These are phyloP conservation scores for Callorhinus ursinus DNA, from an alignment of 2,113 vertebrate genomes.

Conservation along the genomic window DNA sequence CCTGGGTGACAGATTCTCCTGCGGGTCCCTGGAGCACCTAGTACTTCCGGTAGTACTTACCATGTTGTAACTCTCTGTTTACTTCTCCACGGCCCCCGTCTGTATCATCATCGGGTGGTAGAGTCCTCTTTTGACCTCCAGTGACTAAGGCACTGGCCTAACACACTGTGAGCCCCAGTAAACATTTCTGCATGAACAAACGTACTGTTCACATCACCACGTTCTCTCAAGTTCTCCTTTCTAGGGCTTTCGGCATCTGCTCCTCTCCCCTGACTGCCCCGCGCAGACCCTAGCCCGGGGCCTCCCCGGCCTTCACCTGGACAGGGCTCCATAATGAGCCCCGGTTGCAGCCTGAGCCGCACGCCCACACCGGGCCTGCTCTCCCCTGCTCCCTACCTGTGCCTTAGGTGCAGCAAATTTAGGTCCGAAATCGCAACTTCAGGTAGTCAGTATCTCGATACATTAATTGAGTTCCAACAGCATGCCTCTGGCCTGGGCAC, in stretches of 20 bases:
- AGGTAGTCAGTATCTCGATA: too few species aligned
- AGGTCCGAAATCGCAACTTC: background rate
- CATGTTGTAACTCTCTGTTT: background rate
- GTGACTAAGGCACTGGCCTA: background rate
- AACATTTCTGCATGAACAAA: background rate
- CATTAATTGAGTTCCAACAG: rapidly evolving
- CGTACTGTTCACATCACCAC: background rate
- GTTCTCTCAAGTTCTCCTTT: background rate
- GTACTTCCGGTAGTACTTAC: background rate
- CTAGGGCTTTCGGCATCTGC: background rate
- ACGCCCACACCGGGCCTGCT: background rate
- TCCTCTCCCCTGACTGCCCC: background rate
- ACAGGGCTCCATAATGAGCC: rapidly evolving
- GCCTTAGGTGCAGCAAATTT: background rate
- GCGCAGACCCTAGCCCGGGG: background rate
- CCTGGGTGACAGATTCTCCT: background rate
- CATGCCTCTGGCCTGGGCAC: background rate
- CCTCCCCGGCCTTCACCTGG: background rate
- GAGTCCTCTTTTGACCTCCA: background rate
- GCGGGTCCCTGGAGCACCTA: background rate
- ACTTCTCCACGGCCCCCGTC: background rate
- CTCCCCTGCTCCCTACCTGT: background rate
- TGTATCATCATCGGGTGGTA: background rate
- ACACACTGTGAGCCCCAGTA: background rate
- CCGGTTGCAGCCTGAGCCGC: rapidly evolving